Percentiles rank a stretch among this genome's conserved stretches.
Conservation (phyloP, 2,797 vertebrate genomes). For the Tauraco hartlaubi region DNA sequence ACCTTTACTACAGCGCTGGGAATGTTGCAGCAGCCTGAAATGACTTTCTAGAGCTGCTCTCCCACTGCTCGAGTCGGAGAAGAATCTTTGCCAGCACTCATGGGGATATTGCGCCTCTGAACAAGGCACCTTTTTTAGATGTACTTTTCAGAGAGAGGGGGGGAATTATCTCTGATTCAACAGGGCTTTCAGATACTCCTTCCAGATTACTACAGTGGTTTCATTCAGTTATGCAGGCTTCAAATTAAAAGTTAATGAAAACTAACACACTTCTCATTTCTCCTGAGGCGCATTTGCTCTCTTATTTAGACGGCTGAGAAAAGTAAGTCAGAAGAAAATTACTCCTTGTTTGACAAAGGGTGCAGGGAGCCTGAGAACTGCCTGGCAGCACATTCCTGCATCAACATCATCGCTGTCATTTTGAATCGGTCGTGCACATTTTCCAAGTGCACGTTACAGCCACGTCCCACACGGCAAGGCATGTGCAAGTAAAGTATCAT, state of each 20-base stretch:
- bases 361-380: neutral
- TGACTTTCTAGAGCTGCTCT: constrained; percentile 11
- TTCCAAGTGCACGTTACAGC: neutral
- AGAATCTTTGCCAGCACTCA: neutral
- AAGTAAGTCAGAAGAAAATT: neutral
- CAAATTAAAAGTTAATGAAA: constrained; percentile 52
- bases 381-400: neutral
- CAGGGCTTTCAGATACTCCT: constrained; percentile 9
- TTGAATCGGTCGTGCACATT: neutral
- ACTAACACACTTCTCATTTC: neutral
- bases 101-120: neutral
- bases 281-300: neutral
- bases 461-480: neutral
- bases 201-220: constrained; percentile 4
- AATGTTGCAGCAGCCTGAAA: neutral
- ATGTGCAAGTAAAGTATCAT: neutral
- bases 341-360: neutral
- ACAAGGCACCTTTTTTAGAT: neutral
- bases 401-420: neutral
- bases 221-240: constrained; percentile 5
- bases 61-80: neutral
- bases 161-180: constrained; percentile 5
- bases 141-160: neutral
- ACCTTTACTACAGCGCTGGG: constrained; percentile 37
- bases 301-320: neutral